Percentiles rank a stretch among this genome's conserved stretches.
These are phyloP conservation scores for Anser cygnoides DNA, from an alignment of 2,113 vertebrate species.

Conservation along the genomic window DNA sequence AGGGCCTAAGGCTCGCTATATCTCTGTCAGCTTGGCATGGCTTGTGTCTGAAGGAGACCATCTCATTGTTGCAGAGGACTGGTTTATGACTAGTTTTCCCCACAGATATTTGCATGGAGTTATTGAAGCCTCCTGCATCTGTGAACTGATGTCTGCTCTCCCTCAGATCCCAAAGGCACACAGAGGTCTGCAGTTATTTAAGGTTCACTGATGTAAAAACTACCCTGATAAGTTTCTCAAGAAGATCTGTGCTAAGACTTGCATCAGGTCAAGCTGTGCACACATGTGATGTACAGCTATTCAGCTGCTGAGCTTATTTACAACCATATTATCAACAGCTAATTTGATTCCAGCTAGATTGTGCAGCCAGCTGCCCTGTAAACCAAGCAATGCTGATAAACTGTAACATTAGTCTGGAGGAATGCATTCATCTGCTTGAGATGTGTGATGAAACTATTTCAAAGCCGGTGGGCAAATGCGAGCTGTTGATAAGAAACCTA, in stretches of 20 bases:
- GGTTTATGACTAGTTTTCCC: not conserved
- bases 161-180: not conserved
- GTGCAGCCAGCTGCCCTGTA: not conserved
- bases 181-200: not conserved
- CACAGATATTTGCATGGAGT: not conserved
- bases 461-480: not conserved
- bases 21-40: not conserved
- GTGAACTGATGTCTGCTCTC: fast-evolving
- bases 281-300: not conserved
- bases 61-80: not conserved
- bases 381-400: not conserved
- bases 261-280: not conserved
- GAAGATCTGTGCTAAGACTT: not conserved
- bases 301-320: constrained; percentile 19
- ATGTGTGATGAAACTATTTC: not conserved
- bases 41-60: not conserved
- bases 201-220: not conserved
- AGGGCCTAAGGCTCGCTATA: not conserved
- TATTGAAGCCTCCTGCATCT: not conserved
- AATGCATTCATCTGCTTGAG: constrained; percentile 16
- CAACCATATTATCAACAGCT: constrained; percentile 7
- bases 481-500: constrained; percentile 9
- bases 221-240: not conserved
- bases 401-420: not conserved
- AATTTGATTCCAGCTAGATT: constrained; percentile 44